phyloP scores from a whole-genome alignment of 2,113 vertebrate genomes.

The Phrynocephalus versicolor region DNA sequence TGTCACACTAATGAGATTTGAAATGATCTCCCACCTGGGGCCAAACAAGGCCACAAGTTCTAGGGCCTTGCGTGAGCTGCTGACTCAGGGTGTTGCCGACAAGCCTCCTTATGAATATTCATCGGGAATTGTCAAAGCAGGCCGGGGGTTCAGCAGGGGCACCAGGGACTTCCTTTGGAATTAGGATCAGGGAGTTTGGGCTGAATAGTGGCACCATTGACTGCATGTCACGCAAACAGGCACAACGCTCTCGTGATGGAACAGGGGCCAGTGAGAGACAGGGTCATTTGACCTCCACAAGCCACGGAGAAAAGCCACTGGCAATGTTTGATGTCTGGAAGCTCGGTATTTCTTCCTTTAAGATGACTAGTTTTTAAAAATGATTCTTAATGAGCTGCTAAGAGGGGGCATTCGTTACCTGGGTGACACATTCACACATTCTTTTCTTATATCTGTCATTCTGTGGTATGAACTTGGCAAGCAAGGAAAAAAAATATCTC shows the following conservation, averaged over 20 bases:
- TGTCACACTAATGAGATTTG: not conserved
- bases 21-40: slow-evolving; percentile 29
- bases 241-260: accelerated
- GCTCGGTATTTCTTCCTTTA: not conserved
- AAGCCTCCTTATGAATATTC: not conserved
- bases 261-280: not conserved
- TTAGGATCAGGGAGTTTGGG: accelerated
- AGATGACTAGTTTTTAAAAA: not conserved
- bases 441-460: not conserved
- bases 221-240: accelerated
- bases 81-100: slow-evolving; percentile 27
- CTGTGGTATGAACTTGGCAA: not conserved
- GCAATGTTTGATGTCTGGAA: not conserved
- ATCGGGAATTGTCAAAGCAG: slow-evolving; percentile 7
- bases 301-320: not conserved
- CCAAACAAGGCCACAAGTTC: not conserved
- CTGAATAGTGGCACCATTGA: accelerated
- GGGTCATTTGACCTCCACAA: not conserved
- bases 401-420: not conserved
- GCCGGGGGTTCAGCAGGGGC: not conserved
- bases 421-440: not conserved
- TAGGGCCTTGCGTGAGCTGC: slow-evolving; percentile 6
- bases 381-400: not conserved
- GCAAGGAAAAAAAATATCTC: not conserved
- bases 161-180: not conserved